Base-by-base conservation (phyloP, 2,797 vertebrate species). In the Lacerta bilineata region DNA sequence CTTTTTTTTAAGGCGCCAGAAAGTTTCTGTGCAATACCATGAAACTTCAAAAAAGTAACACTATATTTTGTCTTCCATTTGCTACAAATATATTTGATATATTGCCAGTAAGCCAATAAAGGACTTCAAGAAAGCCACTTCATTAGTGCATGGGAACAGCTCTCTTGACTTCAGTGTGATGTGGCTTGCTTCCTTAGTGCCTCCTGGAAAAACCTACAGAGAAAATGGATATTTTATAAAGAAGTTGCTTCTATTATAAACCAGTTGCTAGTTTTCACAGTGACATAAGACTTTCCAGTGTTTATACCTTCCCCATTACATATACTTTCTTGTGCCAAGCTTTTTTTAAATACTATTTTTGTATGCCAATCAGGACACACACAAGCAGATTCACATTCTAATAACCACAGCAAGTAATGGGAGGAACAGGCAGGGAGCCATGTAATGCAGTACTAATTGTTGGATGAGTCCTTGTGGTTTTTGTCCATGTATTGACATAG, bases 261-360 rank as follows among this genome's bases (percentile, higher is more conserved):
- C 95, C 93, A 95, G 85, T 55, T 92, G 95, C 96, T 95, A 96
- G 94, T 89, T 95, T 96, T 95, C 87, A 89, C 76, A 84, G 93
- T 96, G 96, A 96, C 93, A 84, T 95, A 96, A 96, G 92, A 96
- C 71, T 97, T 97, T 97, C 96, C 96, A 95, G 29, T 90, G 43
- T 78, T 61, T 68, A 82, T 0, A 87, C 94, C 93, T 92, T 95
- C 93, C 94, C 92, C 92, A 90, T 96, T 92, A 95, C 92, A 95
- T 93, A 92, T 92, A 85, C 74, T 66, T 92, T 90, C 83, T 94
- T 90, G 87, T 94, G 93, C 92, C 95, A 95, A 93, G 90, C 89
- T 94, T 94, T 94, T 94, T 94, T 95, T 94, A 92, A 95, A 97
- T n/a, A 89, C 90, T 95, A 93, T 86, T 8, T 90, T 92, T 94